phyloP scores from a whole-genome alignment of 2,113 vertebrate species.

The Uria lomvia region DNA sequence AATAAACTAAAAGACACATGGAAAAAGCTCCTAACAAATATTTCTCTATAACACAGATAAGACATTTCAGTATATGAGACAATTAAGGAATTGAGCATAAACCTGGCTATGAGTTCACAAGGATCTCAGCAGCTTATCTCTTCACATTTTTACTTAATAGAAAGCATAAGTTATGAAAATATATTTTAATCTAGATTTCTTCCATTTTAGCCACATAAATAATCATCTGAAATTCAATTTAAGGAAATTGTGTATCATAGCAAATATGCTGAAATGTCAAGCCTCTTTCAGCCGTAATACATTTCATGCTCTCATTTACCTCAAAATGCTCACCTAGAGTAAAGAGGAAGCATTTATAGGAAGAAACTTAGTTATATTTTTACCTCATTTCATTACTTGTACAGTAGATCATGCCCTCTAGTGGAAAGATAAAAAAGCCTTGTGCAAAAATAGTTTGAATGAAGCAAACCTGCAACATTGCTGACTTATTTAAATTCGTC shows the following conservation, averaged over 20 bases:
- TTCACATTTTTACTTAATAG: not conserved
- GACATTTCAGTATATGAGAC: not conserved
- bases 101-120: not conserved
- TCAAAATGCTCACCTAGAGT: not conserved
- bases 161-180: not conserved
- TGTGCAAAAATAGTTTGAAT: not conserved
- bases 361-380: not conserved
- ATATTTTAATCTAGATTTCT: not conserved
- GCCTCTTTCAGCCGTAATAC: not conserved
- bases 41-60: not conserved
- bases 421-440: constrained; percentile 1
- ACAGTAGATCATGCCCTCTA: constrained; percentile 29
- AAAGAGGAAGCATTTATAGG: not conserved
- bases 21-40: not conserved
- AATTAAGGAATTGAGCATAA: not conserved
- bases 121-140: not conserved
- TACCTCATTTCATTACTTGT: not conserved
- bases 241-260: not conserved
- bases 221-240: not conserved
- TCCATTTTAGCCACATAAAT: not conserved
- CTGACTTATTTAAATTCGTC: not conserved
- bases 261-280: not conserved
- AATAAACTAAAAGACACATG: not conserved
- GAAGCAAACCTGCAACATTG: not conserved
- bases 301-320: not conserved